A percentile compares a stretch with the other conserved stretches of the same genome.
phyloP scores from a whole-genome alignment of 2,113 vertebrate genomes.

The Helogale parvula region DNA sequence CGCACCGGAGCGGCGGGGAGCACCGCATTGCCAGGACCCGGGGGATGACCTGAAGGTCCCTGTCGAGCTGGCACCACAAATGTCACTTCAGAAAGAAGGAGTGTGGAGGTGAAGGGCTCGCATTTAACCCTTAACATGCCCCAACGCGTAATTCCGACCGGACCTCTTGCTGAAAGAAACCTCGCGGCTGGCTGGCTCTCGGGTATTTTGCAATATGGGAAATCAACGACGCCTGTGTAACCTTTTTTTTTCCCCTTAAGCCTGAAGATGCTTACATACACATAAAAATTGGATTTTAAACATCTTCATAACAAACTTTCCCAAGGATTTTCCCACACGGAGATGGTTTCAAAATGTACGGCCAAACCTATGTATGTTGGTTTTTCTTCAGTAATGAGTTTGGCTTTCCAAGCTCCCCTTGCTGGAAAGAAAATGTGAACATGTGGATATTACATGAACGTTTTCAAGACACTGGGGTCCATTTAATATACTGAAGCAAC shows the following conservation, averaged over 20 bases:
- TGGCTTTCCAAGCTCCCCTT: constrained; percentile 22
- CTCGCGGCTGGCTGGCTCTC: not conserved
- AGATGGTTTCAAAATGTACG: not conserved
- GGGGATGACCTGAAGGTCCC: not conserved
- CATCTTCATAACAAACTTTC: not conserved
- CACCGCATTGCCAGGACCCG: not conserved
- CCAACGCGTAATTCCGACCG: not conserved
- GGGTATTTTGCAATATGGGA: not conserved
- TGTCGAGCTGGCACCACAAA: not conserved
- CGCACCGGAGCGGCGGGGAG: not conserved
- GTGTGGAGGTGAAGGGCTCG: not conserved
- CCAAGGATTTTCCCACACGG: not conserved
- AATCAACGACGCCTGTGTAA: not conserved
- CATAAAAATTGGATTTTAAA: not conserved
- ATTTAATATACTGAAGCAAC: constrained; percentile 47
- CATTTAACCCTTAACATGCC: not conserved
- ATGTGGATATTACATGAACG: constrained; percentile 45
- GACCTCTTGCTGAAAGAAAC: not conserved
- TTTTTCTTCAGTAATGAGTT: constrained; percentile 3
- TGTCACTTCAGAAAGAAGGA: not conserved
- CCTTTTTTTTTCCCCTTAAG: not conserved
- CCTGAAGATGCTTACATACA: not conserved
- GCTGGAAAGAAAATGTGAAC: constrained; percentile 14
- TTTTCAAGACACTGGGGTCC: constrained; percentile 4
- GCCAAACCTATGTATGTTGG: not conserved